These are phyloP conservation scores for Mustelus asterias DNA, from an alignment of 2,113 vertebrate species.

Conservation along the genomic window DNA sequence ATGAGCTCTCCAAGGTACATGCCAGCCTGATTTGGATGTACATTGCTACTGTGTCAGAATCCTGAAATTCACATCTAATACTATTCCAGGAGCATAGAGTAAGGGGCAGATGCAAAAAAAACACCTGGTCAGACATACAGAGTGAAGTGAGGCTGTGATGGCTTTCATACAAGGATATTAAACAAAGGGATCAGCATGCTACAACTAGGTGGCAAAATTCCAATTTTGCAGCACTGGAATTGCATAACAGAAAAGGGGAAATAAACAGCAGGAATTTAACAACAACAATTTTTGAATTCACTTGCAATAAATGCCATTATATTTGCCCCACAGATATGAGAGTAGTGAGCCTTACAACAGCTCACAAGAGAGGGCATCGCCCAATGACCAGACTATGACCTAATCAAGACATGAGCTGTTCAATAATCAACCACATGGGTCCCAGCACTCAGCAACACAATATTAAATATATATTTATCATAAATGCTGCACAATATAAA, in stretches of 20 bases:
- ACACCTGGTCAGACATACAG: not conserved
- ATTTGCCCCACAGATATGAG: not conserved
- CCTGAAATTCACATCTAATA: not conserved
- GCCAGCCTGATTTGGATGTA: not conserved
- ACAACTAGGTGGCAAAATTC: not conserved
- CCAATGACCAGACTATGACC: not conserved
- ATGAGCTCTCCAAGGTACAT: not conserved
- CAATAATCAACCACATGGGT: not conserved
- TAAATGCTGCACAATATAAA: not conserved
- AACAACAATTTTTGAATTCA: not conserved
- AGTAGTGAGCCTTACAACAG: not conserved
- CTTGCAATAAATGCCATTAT: not conserved
- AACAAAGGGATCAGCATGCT: not conserved
- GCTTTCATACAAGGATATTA: not conserved
- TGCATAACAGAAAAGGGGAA: not conserved
- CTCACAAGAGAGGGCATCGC: not conserved
- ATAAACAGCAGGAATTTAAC: not conserved
- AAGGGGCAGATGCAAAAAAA: not conserved
- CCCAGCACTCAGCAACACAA: not conserved
- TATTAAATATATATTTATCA: not conserved
- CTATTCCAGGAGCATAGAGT: not conserved
- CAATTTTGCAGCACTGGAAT: not conserved
- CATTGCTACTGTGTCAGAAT: not conserved
- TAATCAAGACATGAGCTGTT: not conserved
- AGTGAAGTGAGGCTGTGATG: not conserved